Base-by-base conservation (phyloP, 2,888 invertebrate genomes). In the Entomobrya proxima region DNA sequence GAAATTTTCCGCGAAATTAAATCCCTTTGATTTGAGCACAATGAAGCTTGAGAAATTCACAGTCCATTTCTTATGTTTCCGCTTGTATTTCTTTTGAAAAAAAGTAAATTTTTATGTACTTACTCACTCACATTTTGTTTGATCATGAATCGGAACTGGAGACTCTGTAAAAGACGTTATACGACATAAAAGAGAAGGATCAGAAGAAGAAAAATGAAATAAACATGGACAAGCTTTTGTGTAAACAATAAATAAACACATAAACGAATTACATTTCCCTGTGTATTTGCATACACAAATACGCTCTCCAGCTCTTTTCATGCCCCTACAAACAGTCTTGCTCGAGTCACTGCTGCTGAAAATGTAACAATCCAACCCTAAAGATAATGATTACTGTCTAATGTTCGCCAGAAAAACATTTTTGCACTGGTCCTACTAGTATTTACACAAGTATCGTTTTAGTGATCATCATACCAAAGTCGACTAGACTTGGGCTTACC, bases 1-100 rank as follows among this genome's bases (percentile, higher is more conserved):
- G 50, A 82, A 82, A 82, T 74, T 82, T 82, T 82, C 82, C 82
- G 40, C 47, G 50, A 75, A 82, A 82, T 82, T 82, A 50, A 82
- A 50, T 27, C 82, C 32, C 64, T 75, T 82, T 40, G 40, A 30
- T 32, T 40, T 15, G 44, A 40, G 61, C 30, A 75, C 30, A 30
- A 30, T 37, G 69, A 13, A 58, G 35, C 55, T 69, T 32, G 40
- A 67, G 37, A 52, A 69, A 72, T 80, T 67, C 37, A 79, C 80
- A 80, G 69, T 27, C 55, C 72, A 72, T 80, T 72, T 72, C 72
- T 64, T 50, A 30, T 21, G 15, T 35, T 13, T 44, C 50, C 32
- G 13, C 11, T 37, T 15, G 37, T 4, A n/a, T 52, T 37, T 21
- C 35, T 2, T 35, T 61, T n/a, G 32, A 18, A 61, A 35, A 61